Conservation (phyloP, 2,888 invertebrate species). For the Athalia rosae region DNA sequence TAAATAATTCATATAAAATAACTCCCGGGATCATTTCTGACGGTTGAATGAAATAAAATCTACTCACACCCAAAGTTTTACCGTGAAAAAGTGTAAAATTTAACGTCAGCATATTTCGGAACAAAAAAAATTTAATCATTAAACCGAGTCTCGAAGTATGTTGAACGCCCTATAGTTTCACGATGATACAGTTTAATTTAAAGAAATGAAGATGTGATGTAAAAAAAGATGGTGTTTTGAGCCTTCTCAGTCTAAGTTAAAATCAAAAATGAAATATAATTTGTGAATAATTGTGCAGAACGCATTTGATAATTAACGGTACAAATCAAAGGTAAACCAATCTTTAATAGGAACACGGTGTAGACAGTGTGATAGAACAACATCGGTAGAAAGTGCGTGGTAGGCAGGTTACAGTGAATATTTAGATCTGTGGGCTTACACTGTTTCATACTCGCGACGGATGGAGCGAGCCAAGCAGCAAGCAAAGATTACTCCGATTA, state of each 20-base stretch:
- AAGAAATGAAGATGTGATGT: background rate
- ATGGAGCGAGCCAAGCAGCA: slow-evolving; percentile 95
- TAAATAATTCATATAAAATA: background rate
- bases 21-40: background rate
- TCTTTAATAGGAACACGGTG: slow-evolving; percentile 50
- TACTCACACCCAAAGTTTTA: too few relatives aligned
- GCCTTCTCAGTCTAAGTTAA: slow-evolving; percentile 7
- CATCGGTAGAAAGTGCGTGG: slow-evolving; percentile 58
- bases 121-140: background rate
- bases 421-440: slow-evolving; percentile 75
- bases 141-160: background rate
- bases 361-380: slow-evolving; percentile 38
- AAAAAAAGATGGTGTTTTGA: slow-evolving; percentile 11
- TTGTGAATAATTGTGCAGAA: slow-evolving; percentile 46
- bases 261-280: slow-evolving; percentile 41
- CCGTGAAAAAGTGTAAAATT: background rate
- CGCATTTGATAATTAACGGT: slow-evolving; percentile 49
- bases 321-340: slow-evolving; percentile 56
- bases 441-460: slow-evolving; percentile 93
- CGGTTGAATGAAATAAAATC: too few relatives aligned
- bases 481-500: slow-evolving; percentile 92
- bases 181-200: background rate
- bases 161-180: background rate
- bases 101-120: background rate
- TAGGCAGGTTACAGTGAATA: slow-evolving; percentile 62